Evolutionary conservation across 2,888 invertebrate species (phyloP), one percentile per base, ranked within the genome.

Genomic region (Chrysina gloriosa): DNA sequence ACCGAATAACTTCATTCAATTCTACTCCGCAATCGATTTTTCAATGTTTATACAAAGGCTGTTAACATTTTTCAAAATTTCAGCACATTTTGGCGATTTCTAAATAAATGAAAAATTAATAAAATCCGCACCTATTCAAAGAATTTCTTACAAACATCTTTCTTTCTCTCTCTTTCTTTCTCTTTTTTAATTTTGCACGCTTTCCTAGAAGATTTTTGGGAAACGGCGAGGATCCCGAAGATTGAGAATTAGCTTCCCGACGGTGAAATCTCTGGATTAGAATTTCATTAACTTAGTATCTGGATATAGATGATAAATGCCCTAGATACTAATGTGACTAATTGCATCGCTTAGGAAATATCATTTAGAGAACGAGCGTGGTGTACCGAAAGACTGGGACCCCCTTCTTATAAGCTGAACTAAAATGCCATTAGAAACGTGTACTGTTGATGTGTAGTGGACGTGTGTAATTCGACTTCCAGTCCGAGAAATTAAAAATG

Each of bases 231-330:
- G 0, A 27, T 27, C 21, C 23, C 27, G 27, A 27, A 27, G 7
- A 19, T 5, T n/a, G n/a, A n/a, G n/a, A n/a, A n/a, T n/a, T n/a
- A n/a, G 19, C 2, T 14, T 6, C 19, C 50, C 54, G 34, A 11
- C 31, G 50, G 50, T 50, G 45, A 45, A 45, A 21, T 23, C 25
- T 21, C 5, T 48, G 11, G 14, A 14, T 1, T n/a, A n/a, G n/a
- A n/a, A n/a, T n/a, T 23, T 36, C 5, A 21, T 39, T 67, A 64
- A 56, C 67, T 68, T 71, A 76, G 78, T 78, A 78, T 75, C 78
- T 77, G 79, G 79, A 79, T 76, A 78, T 72, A 71, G 72, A 70
- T 72, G 70, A 73, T 71, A 72, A 74, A 73, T 74, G 79, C 77
- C 78, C 79, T 75, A 76, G 79, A 77, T 79, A 78, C 78, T 74